Evolutionary conservation across 1,140 invertebrate genomes (phyloP), one percentile per base, ranked within the genome.

Genomic region (Rhopalosiphum padi): DNA sequence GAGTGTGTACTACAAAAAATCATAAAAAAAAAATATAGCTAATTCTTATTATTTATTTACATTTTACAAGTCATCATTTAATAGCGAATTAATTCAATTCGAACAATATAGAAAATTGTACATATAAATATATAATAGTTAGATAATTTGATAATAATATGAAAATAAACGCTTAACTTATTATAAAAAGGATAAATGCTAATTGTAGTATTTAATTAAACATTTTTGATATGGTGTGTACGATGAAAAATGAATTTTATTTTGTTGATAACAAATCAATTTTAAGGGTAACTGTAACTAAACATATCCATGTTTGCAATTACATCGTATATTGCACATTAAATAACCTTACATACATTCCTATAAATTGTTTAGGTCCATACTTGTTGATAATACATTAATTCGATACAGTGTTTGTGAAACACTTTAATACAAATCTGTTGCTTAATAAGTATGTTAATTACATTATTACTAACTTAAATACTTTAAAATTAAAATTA

Each of bases 401-500:
- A 93, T 93, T 93, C 43, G 91, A 93, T 85, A 93, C 91, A 85
- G 91, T 86, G 82, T 93, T 93, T 93, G 91, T 93, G 91, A 53
- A 93, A 93, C 43, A 68, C 25, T 85, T 41, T 41, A 83, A 92
- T 90, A 68, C 18, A 68, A 18, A 51, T 92, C 1, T 83, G 6
- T 92, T 92, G 41, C 68, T 35, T 48, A 91, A 89, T 89, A 89
- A 37, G 35, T 37, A 11, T 53, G 87, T 41, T 89, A 41, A 89
- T 25, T 55, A 89, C 41, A 53, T 89, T 88, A 48, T 88, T 87
- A 87, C 43, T 86, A 86, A 87, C n/a, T 87, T 87, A 23, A n/a
- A 30, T 43, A 30, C 37, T 86, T 30, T 5, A 8, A 86, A 86
- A 86, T 85, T 0, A 86, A 46, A 30, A 86, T 41, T 18, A 43